Evolutionary conservation across 2,113 vertebrate species (phyloP), one percentile per base, ranked within the genome.

Genomic region (Salvelinus fontinalis): DNA sequence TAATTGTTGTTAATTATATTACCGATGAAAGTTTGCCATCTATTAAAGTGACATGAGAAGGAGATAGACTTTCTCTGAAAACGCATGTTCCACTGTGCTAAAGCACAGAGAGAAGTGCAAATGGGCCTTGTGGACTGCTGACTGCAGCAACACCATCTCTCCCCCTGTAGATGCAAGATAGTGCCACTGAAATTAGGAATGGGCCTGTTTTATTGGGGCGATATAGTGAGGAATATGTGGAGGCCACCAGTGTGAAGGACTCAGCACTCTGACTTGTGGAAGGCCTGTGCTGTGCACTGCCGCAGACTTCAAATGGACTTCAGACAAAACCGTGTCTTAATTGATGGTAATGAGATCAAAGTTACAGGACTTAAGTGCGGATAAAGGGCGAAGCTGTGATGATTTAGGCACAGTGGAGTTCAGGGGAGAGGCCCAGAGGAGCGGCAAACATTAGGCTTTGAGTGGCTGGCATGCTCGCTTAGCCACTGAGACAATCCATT

Each of bases 11-110:
- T 44, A 44, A 44, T 44, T 44, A 44, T 44, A 89, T 88, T 83
- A 86, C 83, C 81, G 73, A 69, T 79, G 48, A 80, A 83, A 87
- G 87, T 88, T 84, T 82, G 73, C 77, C 83, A 83, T 87, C 82
- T 86, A 86, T 91, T 89, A 86, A 88, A 88, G 65, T 86, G 82
- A 85, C 86, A 84, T 73, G 75, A 76, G 44, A 74, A 78, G 87
- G 79, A 81, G 87, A 89, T 82, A 77, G 78, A 76, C 86, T 82
- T 83, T 71, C 57, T 27, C 74, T 66, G 81, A 79, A 89, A 79
- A 62, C 54, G 64, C 64, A 29, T 72, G 65, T 48, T 79, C 75
- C 74, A 27, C 0, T 5, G 48, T 64, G 70, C 81, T 74, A 59
- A 77, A 76, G 74, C 73, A 57, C n/a, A 68, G 77, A 79, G 68